Evolutionary conservation across 2,888 invertebrate genomes (phyloP), one percentile per base, ranked within the genome.

Genomic region (Dasypolia templi): DNA sequence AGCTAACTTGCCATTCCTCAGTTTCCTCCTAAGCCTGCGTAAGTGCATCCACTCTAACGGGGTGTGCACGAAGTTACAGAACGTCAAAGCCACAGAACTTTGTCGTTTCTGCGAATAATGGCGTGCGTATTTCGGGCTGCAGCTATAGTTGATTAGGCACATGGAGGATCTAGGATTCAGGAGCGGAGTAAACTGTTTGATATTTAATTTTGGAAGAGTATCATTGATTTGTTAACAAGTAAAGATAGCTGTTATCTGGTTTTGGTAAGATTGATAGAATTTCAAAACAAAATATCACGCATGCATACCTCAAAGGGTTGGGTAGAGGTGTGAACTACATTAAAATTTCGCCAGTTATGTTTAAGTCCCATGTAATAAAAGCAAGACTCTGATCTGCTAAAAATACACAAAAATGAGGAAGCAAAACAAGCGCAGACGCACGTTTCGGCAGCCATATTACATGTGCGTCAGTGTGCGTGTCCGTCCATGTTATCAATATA

Each of bases 11-110:
- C 79, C 77, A 83, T 84, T 88, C 64, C 79, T 64, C 75, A 79
- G 81, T 83, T 82, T 87, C 72, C 76, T 44, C 61, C 75, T 87
- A 87, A 89, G 82, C 84, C 77, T 69, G 66, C 82, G 85, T 87
- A 89, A 89, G 88, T 89, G 89, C 87, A 86, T 77, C 77, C 80
- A 83, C 86, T 84, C 83, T 71, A 77, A 62, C 72, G 56, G 81
- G 72, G 70, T 80, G 75, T 79, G 83, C 85, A 81, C 78, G 72
- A 83, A 87, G 87, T 88, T 86, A 74, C 80, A 64, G 79, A 82
- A 81, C 86, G 83, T 83, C 82, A 86, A 88, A 89, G 88, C 85
- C 77, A 72, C 81, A 70, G 75, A 89, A 89, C 81, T 89, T 87
- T 22, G 56, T 56, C 80, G 66, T 71, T 42, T 63, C 53, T 35